Conservation (phyloP, 2,113 vertebrate species). For the Cololabis saira region DNA sequence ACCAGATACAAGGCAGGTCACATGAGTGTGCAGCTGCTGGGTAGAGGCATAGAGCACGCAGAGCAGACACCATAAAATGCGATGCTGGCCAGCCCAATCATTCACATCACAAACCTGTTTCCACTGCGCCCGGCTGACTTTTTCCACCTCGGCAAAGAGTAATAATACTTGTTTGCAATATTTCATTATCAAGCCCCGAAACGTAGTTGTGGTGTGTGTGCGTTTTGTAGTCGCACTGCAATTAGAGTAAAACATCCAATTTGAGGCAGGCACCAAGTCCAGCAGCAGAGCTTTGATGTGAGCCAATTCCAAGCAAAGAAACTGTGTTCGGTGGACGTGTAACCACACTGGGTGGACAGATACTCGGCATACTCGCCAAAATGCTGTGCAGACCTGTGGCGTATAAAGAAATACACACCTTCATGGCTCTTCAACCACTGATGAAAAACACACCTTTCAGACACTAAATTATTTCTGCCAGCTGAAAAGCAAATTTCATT, state of each 20-base stretch:
- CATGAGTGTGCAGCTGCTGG: too few species aligned
- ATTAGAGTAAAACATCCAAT: background rate
- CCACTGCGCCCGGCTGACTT: background rate
- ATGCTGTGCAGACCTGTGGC: constrained; percentile 2
- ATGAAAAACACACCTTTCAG: constrained; percentile 60
- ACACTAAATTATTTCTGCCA: constrained; percentile 71
- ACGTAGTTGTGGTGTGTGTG: background rate
- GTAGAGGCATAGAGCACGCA: too few species aligned
- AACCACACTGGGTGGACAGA: constrained; percentile 10
- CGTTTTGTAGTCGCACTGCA: background rate
- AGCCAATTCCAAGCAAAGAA: constrained; percentile 23
- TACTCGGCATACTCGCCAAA: background rate
- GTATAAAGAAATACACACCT: constrained; percentile 21
- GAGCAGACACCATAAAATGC: too few species aligned
- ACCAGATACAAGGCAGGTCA: too few species aligned
- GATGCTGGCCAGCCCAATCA: background rate
- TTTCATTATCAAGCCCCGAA: too few species aligned
- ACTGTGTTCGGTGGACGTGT: background rate
- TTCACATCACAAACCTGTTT: background rate
- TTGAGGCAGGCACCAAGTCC: background rate
- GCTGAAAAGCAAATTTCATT: constrained; percentile 75
- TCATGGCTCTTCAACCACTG: constrained; percentile 45
- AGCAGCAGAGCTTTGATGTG: constrained; percentile 6
- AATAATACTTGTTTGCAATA: background rate
- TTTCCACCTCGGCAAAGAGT: background rate